phyloP scores from a whole-genome alignment of 2,113 vertebrate species.

The Callipepla squamata region DNA sequence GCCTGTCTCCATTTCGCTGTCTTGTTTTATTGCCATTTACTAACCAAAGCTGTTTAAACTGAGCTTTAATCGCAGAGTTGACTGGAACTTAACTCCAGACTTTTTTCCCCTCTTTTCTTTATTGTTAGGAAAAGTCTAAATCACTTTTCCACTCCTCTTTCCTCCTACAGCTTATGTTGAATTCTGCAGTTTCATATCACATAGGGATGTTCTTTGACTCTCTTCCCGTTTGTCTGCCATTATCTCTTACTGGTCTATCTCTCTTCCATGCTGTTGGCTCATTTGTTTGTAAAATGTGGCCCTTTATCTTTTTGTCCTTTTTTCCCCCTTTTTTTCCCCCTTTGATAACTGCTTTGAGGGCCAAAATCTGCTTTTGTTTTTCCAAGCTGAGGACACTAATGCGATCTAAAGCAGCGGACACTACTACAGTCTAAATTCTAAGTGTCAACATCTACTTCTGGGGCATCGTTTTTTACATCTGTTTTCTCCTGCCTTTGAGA shows the following conservation, averaged over 20 bases:
- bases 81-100: not conserved
- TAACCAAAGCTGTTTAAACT: not conserved
- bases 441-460: slow-evolving; percentile 9
- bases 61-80: not conserved
- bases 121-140: not conserved
- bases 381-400: not conserved
- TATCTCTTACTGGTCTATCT: not conserved
- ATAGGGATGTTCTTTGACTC: not conserved
- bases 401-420: not conserved
- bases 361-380: slow-evolving; percentile 33
- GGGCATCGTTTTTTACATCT: not conserved
- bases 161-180: not conserved
- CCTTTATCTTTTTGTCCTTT: not conserved
- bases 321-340: not conserved
- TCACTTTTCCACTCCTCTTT: not conserved
- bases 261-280: not conserved
- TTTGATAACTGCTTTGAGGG: not conserved
- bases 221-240: not conserved
- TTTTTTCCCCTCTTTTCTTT: not conserved
- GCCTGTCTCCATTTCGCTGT: not conserved
- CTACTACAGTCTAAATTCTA: not conserved
- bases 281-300: not conserved
- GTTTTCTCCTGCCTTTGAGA: not conserved
- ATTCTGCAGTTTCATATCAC: slow-evolving; percentile 10
- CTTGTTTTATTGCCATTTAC: not conserved